Evolutionary conservation across 2,888 invertebrate species (phyloP), one percentile per base, ranked within the genome.

Genomic region (Ochropleura plecta): DNA sequence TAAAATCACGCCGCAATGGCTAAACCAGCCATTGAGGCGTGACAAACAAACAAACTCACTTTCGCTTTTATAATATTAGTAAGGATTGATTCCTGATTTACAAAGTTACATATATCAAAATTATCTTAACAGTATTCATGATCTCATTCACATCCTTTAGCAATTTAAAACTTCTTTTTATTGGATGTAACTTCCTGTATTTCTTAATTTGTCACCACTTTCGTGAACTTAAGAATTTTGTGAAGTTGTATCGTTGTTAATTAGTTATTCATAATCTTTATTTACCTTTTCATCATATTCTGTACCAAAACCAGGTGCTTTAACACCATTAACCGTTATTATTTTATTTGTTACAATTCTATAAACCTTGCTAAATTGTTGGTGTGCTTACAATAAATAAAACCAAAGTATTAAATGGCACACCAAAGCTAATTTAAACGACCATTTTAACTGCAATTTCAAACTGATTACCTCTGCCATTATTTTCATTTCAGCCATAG

Each of bases 371-470:
- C 3, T 40, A 10, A 42, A 42, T 10, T 60, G 10, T 6, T 77
- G 5, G 18, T 46, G 16, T 40, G 1, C 51, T 63, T 42, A 64
- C 9, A 79, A 18, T n/a, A 3, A 44, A 14, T 53, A 48, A 5
- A 55, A 16, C 42, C 8, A 30, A 16, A 57, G 5, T 16, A 30
- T 30, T 48, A 49, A 60, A 77, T 14, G 14, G 1, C 10, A 79
- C 30, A 67, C 57, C 62, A 80, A 63, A 78, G 55, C 59, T 20
- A 14, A 55, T 60, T 69, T 44, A 55, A 65, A 76, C 18, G 10
- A 65, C 49, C 44, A 55, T 76, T 68, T 60, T 42, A 74, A 66
- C 48, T 42, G 55, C 76, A 49, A 76, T 64, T 69, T 62, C 18
- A 76, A 68, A 64, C 40, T 3, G 10, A 69, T 76, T 69, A 51